Percentiles rank a stretch among this genome's conserved stretches.
Evolutionary conservation across 2,888 invertebrate species (phyloP).

Genomic region (Eristalinus sepulchralis): DNA sequence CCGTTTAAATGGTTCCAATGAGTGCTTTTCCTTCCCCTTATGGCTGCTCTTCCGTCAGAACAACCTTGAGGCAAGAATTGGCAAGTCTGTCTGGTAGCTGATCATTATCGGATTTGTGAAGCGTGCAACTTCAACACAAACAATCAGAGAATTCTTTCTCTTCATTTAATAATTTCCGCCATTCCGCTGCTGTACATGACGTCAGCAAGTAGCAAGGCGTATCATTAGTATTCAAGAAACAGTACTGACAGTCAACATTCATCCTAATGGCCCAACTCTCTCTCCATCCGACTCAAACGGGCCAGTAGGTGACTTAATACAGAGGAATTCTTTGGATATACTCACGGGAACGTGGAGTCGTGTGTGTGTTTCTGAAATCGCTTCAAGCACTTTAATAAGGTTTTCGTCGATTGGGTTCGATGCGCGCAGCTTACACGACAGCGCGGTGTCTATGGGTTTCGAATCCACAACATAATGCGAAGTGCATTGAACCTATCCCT

Average conservation of each 20-base stretch:
- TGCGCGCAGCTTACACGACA: constrained; percentile 25
- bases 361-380: constrained; percentile 19
- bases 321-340: constrained; percentile 14
- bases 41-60: not conserved
- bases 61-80: not conserved
- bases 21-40: not conserved
- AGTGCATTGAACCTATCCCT: constrained; percentile 45
- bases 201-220: not conserved
- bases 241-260: not conserved
- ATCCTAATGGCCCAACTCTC: not conserved
- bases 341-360: not conserved
- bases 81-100: not conserved
- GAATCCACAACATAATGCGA: constrained; percentile 25
- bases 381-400: constrained; percentile 36
- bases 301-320: constrained; percentile 25
- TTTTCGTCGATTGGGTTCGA: constrained; percentile 47
- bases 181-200: not conserved
- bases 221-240: constrained; percentile 27
- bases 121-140: not conserved
- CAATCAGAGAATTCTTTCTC: not conserved
- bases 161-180: not conserved
- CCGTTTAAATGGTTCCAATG: not conserved
- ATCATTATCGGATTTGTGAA: not conserved
- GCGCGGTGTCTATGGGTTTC: constrained; percentile 11
- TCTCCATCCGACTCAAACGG: not conserved